Percentiles rank a stretch among this genome's conserved stretches.
Evolutionary conservation across 1,140 invertebrate genomes (phyloP).

Genomic region (Galleria mellonella): DNA sequence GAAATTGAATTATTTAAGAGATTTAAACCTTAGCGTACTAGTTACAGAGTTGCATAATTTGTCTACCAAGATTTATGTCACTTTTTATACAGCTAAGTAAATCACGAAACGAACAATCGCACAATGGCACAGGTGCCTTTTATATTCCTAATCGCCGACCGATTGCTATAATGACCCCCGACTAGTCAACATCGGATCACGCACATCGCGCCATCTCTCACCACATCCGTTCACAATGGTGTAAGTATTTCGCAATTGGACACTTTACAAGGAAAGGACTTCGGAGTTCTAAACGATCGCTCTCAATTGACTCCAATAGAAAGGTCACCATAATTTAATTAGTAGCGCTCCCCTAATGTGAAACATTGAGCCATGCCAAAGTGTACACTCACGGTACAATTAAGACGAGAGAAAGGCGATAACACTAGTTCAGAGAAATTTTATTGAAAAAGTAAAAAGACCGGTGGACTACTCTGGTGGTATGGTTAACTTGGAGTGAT

Average conservation of each 20-base stretch:
- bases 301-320: constrained; percentile 59
- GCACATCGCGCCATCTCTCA: constrained; percentile 12
- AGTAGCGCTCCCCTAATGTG: constrained; percentile 39
- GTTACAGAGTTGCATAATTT: too few species aligned
- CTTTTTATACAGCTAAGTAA: constrained; percentile 6
- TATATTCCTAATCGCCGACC: constrained; percentile 30
- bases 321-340: constrained; percentile 62
- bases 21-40: too few species aligned
- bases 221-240: constrained; percentile 15
- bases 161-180: constrained; percentile 30
- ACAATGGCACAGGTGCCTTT: constrained; percentile 22
- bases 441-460: too few species aligned
- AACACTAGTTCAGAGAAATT: too few species aligned
- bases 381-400: too few species aligned
- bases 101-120: constrained; percentile 22
- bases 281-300: constrained; percentile 1
- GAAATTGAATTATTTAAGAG: constrained; percentile 1
- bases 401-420: too few species aligned
- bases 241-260: constrained; percentile 18
- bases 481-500: too few species aligned
- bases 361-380: constrained; percentile 18
- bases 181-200: constrained; percentile 18
- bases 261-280: constrained; percentile 1
- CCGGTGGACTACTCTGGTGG: too few species aligned
- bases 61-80: constrained; percentile 2